Evolutionary conservation across 1,140 invertebrate species (phyloP), one percentile per base, ranked within the genome.

Genomic region (Antheraea pernyi): DNA sequence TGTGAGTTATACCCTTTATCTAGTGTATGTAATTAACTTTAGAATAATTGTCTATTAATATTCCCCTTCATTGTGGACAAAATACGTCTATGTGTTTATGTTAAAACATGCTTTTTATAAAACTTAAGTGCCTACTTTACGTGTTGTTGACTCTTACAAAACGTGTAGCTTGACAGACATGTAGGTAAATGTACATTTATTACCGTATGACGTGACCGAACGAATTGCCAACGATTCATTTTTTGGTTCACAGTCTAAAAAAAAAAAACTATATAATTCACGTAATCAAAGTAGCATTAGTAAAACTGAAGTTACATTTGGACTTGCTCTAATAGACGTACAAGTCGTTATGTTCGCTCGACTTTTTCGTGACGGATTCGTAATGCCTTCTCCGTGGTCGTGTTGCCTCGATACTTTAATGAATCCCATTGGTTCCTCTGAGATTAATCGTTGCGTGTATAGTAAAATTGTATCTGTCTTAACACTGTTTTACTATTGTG

Each of bases 201-300:
- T 75, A 76, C 70, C 53, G 36, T 65, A 80, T 83, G 73, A 82
- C 82, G 86, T 84, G 81, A 85, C 77, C 75, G 70, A 75, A 65
- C 19, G 67, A 69, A 70, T 73, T 77, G 68, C 69, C 58, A 22
- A 73, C 65, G 67, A 72, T 74, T 71, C 46, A 59, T 65, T 60
- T 67, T 72, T 59, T 58, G 67, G 69, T 73, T 78, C 83, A 87
- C 85, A 83, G 86, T 4, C 10, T 1, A 60, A 60, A 60, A 60
- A 60, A 61, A 61, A 61, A 61, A 61, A 19, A 22, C 60, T 3
- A 69, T 64, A 65, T 85, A 89, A 86, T 86, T 84, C 74, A 76
- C 71, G 79, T 81, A 91, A 91, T 91, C 87, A 89, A 89, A 91
- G 84, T 68, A 70, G 76, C 85, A 91, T 91, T 91, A 91, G 89